These are phyloP conservation scores for Athene cunicularia DNA, from an alignment of 2,113 vertebrate genomes.

Conservation along the genomic window DNA sequence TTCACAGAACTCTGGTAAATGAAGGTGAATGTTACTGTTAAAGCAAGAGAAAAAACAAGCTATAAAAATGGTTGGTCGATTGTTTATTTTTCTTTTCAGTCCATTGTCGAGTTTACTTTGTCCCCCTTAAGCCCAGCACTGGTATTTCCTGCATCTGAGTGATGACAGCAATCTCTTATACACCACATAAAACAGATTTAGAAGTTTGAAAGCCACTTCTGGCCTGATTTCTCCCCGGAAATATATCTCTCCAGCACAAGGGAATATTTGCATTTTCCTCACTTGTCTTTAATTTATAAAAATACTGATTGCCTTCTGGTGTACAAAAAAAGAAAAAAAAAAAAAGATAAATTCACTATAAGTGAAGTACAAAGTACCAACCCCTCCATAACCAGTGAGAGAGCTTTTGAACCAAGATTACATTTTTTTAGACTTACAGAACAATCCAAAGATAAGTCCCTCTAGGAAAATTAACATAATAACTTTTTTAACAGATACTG, in stretches of 20 bases:
- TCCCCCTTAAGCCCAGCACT: conserved; percentile 53
- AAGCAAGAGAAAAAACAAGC: conserved; percentile 56
- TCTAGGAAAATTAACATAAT: conserved; percentile 6
- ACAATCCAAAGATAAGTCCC: neutral
- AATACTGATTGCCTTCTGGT: neutral
- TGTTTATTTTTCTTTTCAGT: conserved; percentile 75
- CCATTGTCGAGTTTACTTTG: conserved; percentile 69
- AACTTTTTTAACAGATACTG: neutral
- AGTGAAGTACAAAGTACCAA: neutral
- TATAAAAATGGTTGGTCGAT: conserved; percentile 47
- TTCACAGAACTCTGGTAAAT: conserved; percentile 63
- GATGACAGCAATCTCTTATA: conserved; percentile 62
- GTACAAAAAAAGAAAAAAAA: neutral
- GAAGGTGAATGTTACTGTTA: conserved; percentile 64
- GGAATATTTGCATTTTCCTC: conserved; percentile 12
- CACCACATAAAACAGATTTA: conserved; percentile 65
- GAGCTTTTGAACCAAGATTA: neutral
- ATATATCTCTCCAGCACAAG: neutral
- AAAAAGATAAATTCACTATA: neutral
- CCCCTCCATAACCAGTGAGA: neutral
- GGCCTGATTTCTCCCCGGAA: conserved; percentile 48
- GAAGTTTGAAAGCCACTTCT: conserved; percentile 21
- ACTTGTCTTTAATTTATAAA: neutral
- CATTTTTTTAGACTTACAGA: neutral
- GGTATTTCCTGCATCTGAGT: conserved; percentile 70